Base-by-base conservation (phyloP, 2,113 vertebrate species). In the Eulemur macaco region DNA sequence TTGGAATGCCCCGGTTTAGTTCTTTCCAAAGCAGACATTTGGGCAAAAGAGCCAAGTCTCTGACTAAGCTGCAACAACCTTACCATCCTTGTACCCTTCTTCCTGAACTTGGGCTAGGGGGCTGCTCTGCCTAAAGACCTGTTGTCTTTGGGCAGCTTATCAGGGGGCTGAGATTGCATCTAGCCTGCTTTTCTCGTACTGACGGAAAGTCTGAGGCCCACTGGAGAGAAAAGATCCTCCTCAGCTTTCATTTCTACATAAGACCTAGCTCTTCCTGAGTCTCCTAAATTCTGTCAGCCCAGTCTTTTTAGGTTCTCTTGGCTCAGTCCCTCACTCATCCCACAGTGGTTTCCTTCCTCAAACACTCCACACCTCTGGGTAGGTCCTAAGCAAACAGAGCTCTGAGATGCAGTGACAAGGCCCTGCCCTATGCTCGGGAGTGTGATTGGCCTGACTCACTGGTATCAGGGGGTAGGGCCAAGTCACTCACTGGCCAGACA, bases 331-430 rank as follows among this genome's bases (percentile, higher is more conserved):
- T 71, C 29, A 77, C 27, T 74, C 10, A 52, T 58, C 29, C 54
- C 69, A 23, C 42, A 63, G 63, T 60, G 20, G 34, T 23, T 86
- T 71, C 64, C 76, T 86, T 92, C 81, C 69, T 80, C 69, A 69
- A 83, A 95, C 47, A 86, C 64, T 52, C 64, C 45, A 80, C 60
- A 60, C 14, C 56, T 89, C 54, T 76, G 18, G 45, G 21, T 45
- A 34, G 66, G 37, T 86, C 92, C 74, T 71, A 37, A 71, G 86
- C 78, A 93, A 95, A 89, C 29, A 86, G 54, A 78, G 58, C 34
- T 76, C 45, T 73, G 42, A 15, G 31, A 60, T 29, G 5, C 29
- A 25, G 54, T 20, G 74, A 77, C n/a, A 76, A 96, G 58, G 66
- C 25, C 77, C 50, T 58, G 56, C 18, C 76, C 45, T 45, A 54